Conservation (phyloP, 2,888 invertebrate genomes). For the Cybosia mesomella region DNA sequence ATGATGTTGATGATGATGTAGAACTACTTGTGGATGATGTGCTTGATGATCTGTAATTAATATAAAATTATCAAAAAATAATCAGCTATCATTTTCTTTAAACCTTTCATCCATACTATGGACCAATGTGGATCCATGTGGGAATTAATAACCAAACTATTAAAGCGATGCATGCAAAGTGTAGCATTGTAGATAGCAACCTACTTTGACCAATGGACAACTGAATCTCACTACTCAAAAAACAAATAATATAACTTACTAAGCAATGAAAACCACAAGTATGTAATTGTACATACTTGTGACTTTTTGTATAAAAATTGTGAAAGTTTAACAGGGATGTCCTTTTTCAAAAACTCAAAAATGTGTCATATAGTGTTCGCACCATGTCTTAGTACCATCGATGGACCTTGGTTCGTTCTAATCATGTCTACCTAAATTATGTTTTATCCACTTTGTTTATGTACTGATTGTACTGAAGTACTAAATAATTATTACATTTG, state of each 20-base stretch:
- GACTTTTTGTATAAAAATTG: neutral
- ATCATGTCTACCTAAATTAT: neutral
- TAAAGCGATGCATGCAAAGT: too few species aligned
- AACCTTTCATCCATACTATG: neutral
- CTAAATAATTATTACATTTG: neutral
- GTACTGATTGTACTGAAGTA: neutral
- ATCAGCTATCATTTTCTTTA: too few species aligned
- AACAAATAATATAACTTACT: neutral
- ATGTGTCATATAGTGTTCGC: too few species aligned
- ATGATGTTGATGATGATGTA: constrained; percentile 62
- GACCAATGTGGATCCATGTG: neutral
- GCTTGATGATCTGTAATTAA: constrained; percentile 67
- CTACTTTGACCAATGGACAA: too few species aligned
- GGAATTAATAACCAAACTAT: neutral
- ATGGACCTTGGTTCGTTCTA: neutral
- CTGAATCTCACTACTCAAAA: too few species aligned
- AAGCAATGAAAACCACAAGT: too few species aligned
- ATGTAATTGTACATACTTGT: neutral
- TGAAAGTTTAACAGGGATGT: neutral
- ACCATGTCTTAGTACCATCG: neutral
- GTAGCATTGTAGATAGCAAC: too few species aligned
- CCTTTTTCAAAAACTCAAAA: neutral
- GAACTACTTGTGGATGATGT: constrained; percentile 66
- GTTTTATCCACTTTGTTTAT: neutral
- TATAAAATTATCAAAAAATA: neutral